Base-by-base conservation (phyloP, 2,888 invertebrate species). In the Drosophila planitibia region DNA sequence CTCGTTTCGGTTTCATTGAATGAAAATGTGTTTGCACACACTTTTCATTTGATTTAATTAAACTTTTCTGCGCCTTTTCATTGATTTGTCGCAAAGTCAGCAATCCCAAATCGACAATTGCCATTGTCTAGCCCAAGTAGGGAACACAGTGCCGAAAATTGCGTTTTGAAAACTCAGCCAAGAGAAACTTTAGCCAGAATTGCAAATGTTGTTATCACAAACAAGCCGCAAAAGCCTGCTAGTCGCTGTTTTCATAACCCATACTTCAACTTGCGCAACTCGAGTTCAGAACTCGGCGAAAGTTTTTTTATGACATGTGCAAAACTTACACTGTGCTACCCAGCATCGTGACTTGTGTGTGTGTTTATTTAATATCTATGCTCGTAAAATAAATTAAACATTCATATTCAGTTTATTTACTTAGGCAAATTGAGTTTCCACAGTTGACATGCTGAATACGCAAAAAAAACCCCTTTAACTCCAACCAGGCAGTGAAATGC, bases 381-480 rank as follows among this genome's bases (percentile, higher is more conserved):
- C 79, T 79, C 79, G 79, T 82, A 83, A 87, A 88, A 88, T 79
- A 89, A 87, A 87, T 87, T 87, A 87, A 89, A 87, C 85, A 85
- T 85, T 85, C 89, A 87, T 87, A 87, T 87, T 87, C 89, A 82
- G 86, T 89, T 87, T 88, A 87, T 87, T 87, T 87, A 87, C 89
- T 87, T 87, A 87, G 77, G 83, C 83, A 87, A 87, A 87, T 87
- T 87, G 87, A 87, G 87, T 87, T 87, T 84, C 82, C 83, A 72
- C 88, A 88, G 85, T 86, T 87, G 85, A 88, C 86, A 88, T 88
- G 83, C 80, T 85, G 86, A 85, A 82, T 77, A 71, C 69, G 76
- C 74, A 79, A 76, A 70, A 70, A 76, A 70, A 39, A 52, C 52
- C 25, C 52, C 52, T 19, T 3, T 4, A 28, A 52, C 52, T n/a